phyloP scores from a whole-genome alignment of 2,113 vertebrate species.

The Ictalurus furcatus region DNA sequence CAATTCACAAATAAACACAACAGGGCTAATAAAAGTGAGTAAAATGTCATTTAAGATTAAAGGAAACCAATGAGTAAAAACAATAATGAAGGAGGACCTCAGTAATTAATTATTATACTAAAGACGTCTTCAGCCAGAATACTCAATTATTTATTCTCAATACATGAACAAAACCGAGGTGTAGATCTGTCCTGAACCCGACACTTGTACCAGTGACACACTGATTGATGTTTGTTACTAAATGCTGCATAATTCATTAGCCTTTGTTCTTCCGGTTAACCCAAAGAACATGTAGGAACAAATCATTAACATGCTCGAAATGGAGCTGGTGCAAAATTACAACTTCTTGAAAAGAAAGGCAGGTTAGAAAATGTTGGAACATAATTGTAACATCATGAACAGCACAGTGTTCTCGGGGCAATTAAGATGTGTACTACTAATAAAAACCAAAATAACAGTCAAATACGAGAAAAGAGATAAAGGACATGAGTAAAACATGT shows the following conservation, averaged over 20 bases:
- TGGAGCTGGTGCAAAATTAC: neutral
- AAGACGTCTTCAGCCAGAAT: neutral
- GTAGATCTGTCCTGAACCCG: neutral
- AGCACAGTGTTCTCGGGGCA: conserved; percentile 19
- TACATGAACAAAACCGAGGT: conserved; percentile 1
- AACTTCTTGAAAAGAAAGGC: neutral
- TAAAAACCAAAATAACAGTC: conserved; percentile 54
- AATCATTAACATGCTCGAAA: conserved; percentile 31
- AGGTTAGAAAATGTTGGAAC: conserved; percentile 14
- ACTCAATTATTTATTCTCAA: conserved; percentile 4
- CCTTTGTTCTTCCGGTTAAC: conserved; percentile 30
- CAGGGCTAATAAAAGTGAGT: neutral
- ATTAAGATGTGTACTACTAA: conserved; percentile 35
- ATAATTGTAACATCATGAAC: conserved; percentile 20
- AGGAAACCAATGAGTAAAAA: neutral
- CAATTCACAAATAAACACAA: neutral
- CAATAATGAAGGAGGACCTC: neutral
- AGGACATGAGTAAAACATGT: conserved; percentile 53
- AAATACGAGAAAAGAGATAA: conserved; percentile 37
- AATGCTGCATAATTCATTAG: conserved; percentile 42
- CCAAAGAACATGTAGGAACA: conserved; percentile 29
- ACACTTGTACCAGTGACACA: neutral
- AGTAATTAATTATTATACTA: neutral
- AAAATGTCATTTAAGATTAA: neutral
- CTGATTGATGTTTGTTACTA: conserved; percentile 34